Evolutionary conservation across 2,888 invertebrate species (phyloP).

Genomic region (Dolichopus griseipennis): DNA sequence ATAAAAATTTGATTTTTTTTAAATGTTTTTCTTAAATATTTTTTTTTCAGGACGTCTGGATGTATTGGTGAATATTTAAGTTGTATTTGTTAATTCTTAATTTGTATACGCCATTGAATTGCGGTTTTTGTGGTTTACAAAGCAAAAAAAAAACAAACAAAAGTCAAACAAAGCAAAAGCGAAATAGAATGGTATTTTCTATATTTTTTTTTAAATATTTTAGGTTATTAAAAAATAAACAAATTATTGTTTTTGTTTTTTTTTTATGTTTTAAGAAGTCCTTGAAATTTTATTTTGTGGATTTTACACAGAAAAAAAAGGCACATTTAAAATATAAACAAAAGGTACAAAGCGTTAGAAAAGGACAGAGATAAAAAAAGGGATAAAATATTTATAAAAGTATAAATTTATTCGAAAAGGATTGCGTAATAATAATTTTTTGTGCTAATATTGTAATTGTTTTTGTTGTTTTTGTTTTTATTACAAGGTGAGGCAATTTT

Average conservation of each 20-base stretch:
- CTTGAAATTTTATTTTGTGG: background rate
- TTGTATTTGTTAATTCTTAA: too few species aligned
- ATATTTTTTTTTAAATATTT: background rate
- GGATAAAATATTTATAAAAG: background rate
- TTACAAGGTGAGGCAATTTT: background rate
- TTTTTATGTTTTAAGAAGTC: background rate
- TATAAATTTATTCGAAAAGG: background rate
- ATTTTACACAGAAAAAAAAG: background rate
- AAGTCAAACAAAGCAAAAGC: too few species aligned
- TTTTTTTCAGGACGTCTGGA: too few species aligned
- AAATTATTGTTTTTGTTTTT: too few species aligned
- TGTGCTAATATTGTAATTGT: background rate
- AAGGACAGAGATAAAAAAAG: background rate
- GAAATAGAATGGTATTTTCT: too few species aligned
- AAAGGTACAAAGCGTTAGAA: background rate
- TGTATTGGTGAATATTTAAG: too few species aligned
- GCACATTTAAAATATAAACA: background rate
- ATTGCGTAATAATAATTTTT: background rate
- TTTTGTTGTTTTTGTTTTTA: background rate
- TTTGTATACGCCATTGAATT: too few species aligned
- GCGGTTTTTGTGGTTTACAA: too few species aligned
- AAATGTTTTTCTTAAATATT: too few species aligned
- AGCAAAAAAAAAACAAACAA: too few species aligned
- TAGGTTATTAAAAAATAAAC: background rate
- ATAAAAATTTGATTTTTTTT: background rate